These are phyloP conservation scores for Melanchra persicariae DNA, from an alignment of 2,888 invertebrate genomes.

Conservation along the genomic window DNA sequence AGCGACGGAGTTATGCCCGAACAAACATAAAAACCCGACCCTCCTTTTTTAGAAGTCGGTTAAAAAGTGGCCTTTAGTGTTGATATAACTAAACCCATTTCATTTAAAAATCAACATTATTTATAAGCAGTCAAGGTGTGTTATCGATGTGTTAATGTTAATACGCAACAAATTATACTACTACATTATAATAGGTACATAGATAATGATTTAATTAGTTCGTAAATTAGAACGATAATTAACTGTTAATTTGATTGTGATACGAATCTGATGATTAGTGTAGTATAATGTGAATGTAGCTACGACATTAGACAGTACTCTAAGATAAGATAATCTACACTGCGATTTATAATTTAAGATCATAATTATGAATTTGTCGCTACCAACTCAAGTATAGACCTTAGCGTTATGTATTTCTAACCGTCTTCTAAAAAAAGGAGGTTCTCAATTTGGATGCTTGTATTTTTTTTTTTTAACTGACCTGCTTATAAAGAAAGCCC, in stretches of 20 bases:
- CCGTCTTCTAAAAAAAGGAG: no score
- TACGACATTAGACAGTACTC: not conserved
- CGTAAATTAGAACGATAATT: slow-evolving; percentile 27
- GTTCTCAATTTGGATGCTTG: no score
- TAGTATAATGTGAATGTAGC: not conserved
- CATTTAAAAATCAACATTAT: not conserved
- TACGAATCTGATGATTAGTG: not conserved
- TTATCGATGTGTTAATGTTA: not conserved
- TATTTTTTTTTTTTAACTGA: no score
- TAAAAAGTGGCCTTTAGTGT: no score
- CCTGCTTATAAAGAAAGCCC: no score
- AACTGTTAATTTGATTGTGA: slow-evolving; percentile 37
- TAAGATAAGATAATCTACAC: not conserved
- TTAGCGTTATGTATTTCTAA: no score
- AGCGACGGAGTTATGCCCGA: no score
- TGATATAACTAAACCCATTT: not conserved
- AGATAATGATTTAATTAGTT: slow-evolving; percentile 11
- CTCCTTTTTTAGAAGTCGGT: no score
- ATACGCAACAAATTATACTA: not conserved
- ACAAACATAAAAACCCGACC: no score
- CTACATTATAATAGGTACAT: not conserved
- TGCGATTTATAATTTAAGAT: no score
- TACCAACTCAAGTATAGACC: no score
- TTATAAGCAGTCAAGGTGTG: not conserved
- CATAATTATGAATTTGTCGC: no score